Percentiles rank a stretch among this genome's conserved stretches.
Conservation (phyloP, 2,888 invertebrate genomes). For the Phengaris alcon region DNA sequence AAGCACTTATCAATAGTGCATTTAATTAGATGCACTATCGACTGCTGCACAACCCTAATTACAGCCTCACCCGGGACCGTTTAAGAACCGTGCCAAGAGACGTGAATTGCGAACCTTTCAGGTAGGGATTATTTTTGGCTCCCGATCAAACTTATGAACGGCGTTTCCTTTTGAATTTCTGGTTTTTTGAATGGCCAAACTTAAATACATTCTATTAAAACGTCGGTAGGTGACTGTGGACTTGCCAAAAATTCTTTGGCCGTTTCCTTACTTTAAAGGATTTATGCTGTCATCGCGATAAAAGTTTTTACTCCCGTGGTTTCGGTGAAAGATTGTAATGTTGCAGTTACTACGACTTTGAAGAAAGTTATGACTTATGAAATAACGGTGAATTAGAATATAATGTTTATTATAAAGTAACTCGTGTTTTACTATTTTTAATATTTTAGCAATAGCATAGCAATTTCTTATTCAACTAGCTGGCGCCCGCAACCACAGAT, state of each 20-base stretch:
- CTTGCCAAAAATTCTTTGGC: conserved; percentile 41
- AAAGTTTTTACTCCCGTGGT: conserved; percentile 25
- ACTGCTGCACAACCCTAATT: conserved; percentile 29
- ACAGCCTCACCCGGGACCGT: conserved; percentile 40
- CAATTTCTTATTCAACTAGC: too few relatives aligned
- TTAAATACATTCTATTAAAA: conserved; percentile 45
- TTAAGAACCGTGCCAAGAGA: conserved; percentile 45
- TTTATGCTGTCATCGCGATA: conserved; percentile 26
- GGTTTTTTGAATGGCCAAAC: conserved; percentile 43
- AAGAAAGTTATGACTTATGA: background rate
- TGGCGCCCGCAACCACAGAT: too few relatives aligned
- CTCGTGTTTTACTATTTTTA: too few relatives aligned
- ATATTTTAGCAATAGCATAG: too few relatives aligned
- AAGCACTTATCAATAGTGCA: background rate
- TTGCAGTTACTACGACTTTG: background rate
- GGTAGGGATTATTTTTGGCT: conserved; percentile 49
- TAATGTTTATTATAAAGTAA: too few relatives aligned
- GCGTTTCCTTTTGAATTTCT: conserved; percentile 45
- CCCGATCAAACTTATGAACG: conserved; percentile 48
- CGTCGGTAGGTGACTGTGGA: conserved; percentile 39
- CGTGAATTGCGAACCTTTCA: conserved; percentile 46
- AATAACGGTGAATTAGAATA: background rate
- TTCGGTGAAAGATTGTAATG: background rate
- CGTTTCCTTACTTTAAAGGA: conserved; percentile 23
- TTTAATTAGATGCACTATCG: conserved; percentile 16